Conservation (phyloP, 2,113 vertebrate genomes). For the Corapipo altera region DNA sequence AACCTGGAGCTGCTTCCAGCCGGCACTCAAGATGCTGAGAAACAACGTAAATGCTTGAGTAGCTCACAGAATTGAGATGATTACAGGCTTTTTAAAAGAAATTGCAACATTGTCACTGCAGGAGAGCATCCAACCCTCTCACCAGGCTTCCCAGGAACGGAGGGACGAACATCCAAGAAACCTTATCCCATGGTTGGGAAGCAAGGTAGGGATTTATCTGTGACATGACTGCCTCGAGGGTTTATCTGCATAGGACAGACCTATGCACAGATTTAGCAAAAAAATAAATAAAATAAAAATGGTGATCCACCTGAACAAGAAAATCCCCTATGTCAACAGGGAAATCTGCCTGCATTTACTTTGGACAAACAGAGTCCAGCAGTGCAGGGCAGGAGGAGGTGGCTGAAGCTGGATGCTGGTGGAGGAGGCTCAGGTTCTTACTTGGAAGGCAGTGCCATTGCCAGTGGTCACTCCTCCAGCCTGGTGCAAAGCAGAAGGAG, state of each 20-base stretch:
- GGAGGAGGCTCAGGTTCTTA: neutral
- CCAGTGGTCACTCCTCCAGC: neutral
- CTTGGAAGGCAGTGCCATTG: fast-evolving
- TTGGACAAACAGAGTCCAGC: constrained; percentile 1
- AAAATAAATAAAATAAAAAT: constrained; percentile 12
- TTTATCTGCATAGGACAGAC: neutral
- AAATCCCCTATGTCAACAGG: neutral
- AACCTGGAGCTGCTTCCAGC: neutral
- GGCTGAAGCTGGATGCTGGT: neutral
- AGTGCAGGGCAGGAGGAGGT: neutral
- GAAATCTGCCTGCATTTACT: constrained; percentile 10
- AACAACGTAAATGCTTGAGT: constrained; percentile 21
- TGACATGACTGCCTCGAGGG: neutral
- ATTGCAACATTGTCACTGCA: neutral
- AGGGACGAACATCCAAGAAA: neutral
- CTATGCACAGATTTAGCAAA: neutral
- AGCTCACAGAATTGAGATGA: neutral
- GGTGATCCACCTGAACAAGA: neutral
- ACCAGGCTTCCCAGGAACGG: neutral
- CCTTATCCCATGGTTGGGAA: neutral
- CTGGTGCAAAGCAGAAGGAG: neutral
- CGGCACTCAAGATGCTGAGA: neutral
- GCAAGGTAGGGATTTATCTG: neutral
- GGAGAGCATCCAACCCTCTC: neutral
- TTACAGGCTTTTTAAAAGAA: constrained; percentile 18